Evolutionary conservation across 1,140 invertebrate genomes (phyloP), one percentile per base, ranked within the genome.

Genomic region (Drosophila azteca): DNA sequence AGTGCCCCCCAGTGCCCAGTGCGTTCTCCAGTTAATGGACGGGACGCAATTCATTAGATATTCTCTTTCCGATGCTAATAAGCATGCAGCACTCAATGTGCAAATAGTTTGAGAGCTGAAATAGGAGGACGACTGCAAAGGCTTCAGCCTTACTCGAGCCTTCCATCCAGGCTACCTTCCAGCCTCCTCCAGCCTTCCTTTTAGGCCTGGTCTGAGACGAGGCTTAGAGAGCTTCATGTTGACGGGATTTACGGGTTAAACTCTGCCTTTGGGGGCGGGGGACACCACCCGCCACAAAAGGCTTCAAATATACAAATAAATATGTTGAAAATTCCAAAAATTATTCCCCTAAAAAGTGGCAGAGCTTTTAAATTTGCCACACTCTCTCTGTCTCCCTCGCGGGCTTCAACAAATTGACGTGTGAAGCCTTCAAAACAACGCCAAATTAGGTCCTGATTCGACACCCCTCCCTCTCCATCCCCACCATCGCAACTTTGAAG

Each of bases 81-180:
- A 87, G 70, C 82, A 87, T 79, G 82, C 82, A 87, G 82, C 82
- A 87, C 82, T 87, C 82, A 87, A 87, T 87, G 82, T 87, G 82
- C 82, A 87, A 87, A 87, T 87, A 87, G 82, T 87, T 87, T 87
- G 82, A 87, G 83, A 87, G 82, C 78, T 51, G 44, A 76, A 64
- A 62, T 63, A 66, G 54, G 61, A 67, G 52, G 3, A 39, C 3
- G 57, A 46, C 45, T 50, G 52, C 57, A 45, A 49, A 31, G 48
- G 43, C 41, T 11, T n/a, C n/a, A n/a, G n/a, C n/a, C n/a, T n/a
- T n/a, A n/a, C n/a, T n/a, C n/a, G n/a, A n/a, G n/a, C 17, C 17
- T 20, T 20, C 17, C 17, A 20, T 20, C 17, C 17, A 20, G 17
- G n/a, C n/a, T n/a, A n/a, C n/a, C n/a, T n/a, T n/a, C n/a, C n/a